A percentile compares a stretch with the other conserved stretches of the same genome.
phyloP scores from a whole-genome alignment of 2,113 vertebrate species.

The Trichomycterus rosablanca region DNA sequence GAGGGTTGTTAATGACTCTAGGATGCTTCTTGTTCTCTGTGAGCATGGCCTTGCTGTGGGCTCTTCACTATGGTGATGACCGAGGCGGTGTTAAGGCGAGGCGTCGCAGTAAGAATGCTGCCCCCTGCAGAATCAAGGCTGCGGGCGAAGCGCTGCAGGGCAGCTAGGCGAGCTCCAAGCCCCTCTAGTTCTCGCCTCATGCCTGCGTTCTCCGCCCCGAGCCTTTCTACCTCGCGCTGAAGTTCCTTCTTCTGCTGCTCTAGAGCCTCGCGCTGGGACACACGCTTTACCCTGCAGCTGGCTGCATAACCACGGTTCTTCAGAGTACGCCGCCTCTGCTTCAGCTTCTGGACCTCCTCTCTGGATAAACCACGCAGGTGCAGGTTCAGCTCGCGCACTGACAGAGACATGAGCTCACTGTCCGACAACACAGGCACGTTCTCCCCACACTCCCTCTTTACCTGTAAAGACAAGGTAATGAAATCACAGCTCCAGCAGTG shows the following conservation, averaged over 20 bases:
- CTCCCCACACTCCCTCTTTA: constrained; percentile 96
- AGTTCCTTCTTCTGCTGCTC: constrained; percentile 97
- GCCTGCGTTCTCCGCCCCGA: constrained; percentile 93
- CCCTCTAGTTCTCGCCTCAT: constrained; percentile 97
- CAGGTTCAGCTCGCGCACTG: constrained; percentile 94
- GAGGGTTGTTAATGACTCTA: constrained; percentile 63
- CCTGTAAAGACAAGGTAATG: constrained; percentile 60
- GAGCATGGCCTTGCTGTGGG: constrained; percentile 70
- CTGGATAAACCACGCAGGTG: constrained; percentile 92
- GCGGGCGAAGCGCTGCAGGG: constrained; percentile 92
- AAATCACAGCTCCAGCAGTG: too few relatives aligned
- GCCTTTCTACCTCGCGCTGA: constrained; percentile 92
- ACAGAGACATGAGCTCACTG: constrained; percentile 95
- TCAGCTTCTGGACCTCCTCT: constrained; percentile 94
- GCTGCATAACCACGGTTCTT: constrained; percentile 96
- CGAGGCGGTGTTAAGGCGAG: constrained; percentile 83
- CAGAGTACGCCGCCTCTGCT: constrained; percentile 91
- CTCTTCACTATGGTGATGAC: constrained; percentile 95
- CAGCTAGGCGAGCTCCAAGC: constrained; percentile 89
- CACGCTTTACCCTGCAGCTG: constrained; percentile 93
- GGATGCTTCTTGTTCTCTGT: constrained; percentile 67
- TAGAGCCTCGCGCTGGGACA: constrained; percentile 96
- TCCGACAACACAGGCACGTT: constrained; percentile 94
- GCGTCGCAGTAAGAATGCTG: constrained; percentile 77
- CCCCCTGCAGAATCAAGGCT: constrained; percentile 81